Evolutionary conservation across 2,888 invertebrate species (phyloP).

Genomic region (Pristionchus japonicus): DNA sequence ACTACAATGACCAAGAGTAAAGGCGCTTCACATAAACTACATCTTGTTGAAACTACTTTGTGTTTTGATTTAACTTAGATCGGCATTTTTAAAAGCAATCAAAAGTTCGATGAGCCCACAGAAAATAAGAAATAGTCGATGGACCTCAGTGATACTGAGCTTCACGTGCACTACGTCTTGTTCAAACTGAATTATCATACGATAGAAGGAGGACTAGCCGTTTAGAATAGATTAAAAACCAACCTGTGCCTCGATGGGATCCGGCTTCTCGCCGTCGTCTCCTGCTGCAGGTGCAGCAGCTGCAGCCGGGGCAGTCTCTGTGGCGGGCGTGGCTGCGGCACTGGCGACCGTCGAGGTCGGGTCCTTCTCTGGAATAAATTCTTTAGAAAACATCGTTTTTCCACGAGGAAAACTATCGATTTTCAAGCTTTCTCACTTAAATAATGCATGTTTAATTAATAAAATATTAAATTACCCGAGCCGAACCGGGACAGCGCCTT

Average conservation of each 20-base stretch:
- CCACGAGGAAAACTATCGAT: not conserved
- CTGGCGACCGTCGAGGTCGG: not conserved
- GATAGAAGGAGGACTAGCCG: too few species aligned
- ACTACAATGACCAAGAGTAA: not conserved
- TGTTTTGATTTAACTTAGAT: not conserved
- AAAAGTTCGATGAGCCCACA: too few species aligned
- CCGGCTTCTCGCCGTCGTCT: not conserved
- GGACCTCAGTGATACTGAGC: too few species aligned
- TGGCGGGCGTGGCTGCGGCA: not conserved
- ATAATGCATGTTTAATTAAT: slow-evolving; percentile 15
- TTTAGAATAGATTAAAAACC: not conserved
- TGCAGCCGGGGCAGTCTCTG: not conserved
- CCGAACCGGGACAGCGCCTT: slow-evolving; percentile 56
- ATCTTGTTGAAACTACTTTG: not conserved
- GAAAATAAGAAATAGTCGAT: not conserved
- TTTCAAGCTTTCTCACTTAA: not conserved
- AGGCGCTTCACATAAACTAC: not conserved
- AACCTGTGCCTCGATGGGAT: slow-evolving; percentile 36
- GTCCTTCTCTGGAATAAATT: slow-evolving; percentile 8
- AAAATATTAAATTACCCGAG: slow-evolving; percentile 28
- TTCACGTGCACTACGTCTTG: too few species aligned
- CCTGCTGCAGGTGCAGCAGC: not conserved
- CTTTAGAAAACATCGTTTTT: too few species aligned
- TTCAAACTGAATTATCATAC: not conserved
- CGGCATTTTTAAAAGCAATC: too few species aligned